These are phyloP conservation scores for Intellagama lesueurii DNA, from an alignment of 2,797 vertebrate genomes.

Conservation along the genomic window DNA sequence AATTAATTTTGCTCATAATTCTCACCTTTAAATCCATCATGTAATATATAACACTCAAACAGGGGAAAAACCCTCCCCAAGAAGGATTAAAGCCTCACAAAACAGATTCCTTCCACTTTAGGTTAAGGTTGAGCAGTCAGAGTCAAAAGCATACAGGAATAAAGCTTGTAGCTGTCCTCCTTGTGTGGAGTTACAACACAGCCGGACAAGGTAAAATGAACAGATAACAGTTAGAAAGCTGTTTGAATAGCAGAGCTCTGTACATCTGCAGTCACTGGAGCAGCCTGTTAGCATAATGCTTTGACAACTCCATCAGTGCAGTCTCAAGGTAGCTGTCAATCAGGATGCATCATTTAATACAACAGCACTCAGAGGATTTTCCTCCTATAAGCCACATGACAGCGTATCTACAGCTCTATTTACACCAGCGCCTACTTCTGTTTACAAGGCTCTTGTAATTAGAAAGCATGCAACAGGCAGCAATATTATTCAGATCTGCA, in stretches of 20 bases:
- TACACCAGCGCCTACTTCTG: constrained; percentile 86
- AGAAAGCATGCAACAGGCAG: constrained; percentile 92
- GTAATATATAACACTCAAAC: constrained; percentile 28
- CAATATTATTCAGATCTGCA: constrained; percentile 82
- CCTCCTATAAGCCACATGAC: constrained; percentile 88
- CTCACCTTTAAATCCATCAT: constrained; percentile 49
- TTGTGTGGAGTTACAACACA: constrained; percentile 36
- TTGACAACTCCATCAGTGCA: constrained; percentile 98
- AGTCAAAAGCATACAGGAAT: background rate
- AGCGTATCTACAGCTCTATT: constrained; percentile 96
- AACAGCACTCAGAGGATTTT: constrained; percentile 90
- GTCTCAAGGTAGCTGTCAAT: constrained; percentile 99
- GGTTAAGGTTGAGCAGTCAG: constrained; percentile 33
- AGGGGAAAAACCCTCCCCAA: constrained; percentile 19
- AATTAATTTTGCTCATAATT: constrained; percentile 39
- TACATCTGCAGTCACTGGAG: constrained; percentile 85
- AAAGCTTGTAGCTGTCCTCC: constrained; percentile 36
- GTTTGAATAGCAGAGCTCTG: constrained; percentile 73
- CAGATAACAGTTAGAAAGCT: constrained; percentile 60
- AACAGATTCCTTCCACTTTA: background rate
- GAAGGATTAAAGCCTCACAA: constrained; percentile 37
- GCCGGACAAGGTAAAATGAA: constrained; percentile 44
- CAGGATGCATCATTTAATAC: constrained; percentile 95
- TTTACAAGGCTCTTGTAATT: constrained; percentile 90
- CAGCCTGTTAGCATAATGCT: constrained; percentile 85